Evolutionary conservation across 2,888 invertebrate species (phyloP), one percentile per base, ranked within the genome.

Genomic region (Buathra laborator): DNA sequence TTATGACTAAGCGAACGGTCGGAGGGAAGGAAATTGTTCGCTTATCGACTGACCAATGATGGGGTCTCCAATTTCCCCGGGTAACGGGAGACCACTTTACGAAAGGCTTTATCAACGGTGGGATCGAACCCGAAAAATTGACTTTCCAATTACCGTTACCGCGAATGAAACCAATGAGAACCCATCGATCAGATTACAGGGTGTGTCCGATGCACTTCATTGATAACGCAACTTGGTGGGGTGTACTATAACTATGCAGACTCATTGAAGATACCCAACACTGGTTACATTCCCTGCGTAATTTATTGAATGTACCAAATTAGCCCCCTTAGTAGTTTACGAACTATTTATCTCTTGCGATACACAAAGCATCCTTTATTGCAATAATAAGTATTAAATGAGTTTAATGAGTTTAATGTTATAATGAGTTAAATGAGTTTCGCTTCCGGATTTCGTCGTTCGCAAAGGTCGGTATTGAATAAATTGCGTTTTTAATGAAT

Each of bases 111-210:
- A 66, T 66, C 16, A 16, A 9, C 9, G 16, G 32, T n/a, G 16
- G 64, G 9, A n/a, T 37, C 43, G 3, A 9, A 48, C 29, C 24
- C 19, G 14, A 3, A 46, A 29, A 12, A 29, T 46, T 29, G 7
- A 29, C 48, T n/a, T 51, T 7, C 29, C 4, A 32, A 68, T 48
- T 51, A 48, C 46, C 7, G 29, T 48, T 24, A n/a, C 19, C 44
- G 14, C 32, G 59, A 2, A 62, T 68, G n/a, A 24, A 68, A 68
- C 48, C 10, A 6, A 12, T n/a, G 46, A 32, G 19, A 68, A 29
- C n/a, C 32, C 32, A 7, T 24, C 2, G 14, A n/a, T n/a, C 68
- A 32, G 68, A 68, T 68, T 68, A 68, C 68, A 29, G 32, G 48
- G 48, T 1, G 24, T 7, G 14, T 3, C n/a, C 1, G 14, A 29